Conservation (phyloP, 2,888 invertebrate species). For the Aspidiotus destructor region DNA sequence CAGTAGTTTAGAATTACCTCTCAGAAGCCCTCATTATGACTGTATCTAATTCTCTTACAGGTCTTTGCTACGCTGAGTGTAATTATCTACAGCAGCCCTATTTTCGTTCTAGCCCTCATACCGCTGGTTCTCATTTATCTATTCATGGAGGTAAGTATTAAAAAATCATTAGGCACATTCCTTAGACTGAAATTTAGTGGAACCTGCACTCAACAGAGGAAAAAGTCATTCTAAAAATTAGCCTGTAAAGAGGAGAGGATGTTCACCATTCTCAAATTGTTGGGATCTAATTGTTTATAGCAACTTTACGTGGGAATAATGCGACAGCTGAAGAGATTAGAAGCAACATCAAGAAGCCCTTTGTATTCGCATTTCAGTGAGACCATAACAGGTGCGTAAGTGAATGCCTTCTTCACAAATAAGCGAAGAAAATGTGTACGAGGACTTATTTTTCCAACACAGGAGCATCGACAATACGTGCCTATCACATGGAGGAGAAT, state of each 20-base stretch:
- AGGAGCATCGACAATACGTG: slow-evolving; percentile 69
- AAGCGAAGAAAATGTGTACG: neutral
- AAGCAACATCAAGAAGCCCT: slow-evolving; percentile 88
- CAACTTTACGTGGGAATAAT: slow-evolving; percentile 90
- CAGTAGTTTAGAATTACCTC: no score
- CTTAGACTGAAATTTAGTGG: no score
- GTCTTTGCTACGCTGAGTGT: slow-evolving; percentile 77
- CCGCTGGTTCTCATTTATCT: slow-evolving; percentile 75
- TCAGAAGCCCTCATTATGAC: no score
- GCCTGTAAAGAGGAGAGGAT: neutral
- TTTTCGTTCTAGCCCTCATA: slow-evolving; percentile 65
- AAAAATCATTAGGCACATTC: neutral
- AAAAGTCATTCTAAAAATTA: neutral
- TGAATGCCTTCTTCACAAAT: neutral
- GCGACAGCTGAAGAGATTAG: slow-evolving; percentile 83
- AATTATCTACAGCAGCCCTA: slow-evolving; percentile 75
- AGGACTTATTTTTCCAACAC: slow-evolving; percentile 40
- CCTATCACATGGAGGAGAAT: slow-evolving; percentile 67
- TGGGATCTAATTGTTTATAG: no score
- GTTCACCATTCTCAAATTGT: slow-evolving; percentile 27
- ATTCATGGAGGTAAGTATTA: slow-evolving; percentile 52
- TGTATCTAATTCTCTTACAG: slow-evolving; percentile 45
- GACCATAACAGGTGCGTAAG: slow-evolving; percentile 45
- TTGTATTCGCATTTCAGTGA: slow-evolving; percentile 96
- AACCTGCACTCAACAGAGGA: no score